Base-by-base conservation (phyloP, 1,140 invertebrate species). In the Charaxes varanes region DNA sequence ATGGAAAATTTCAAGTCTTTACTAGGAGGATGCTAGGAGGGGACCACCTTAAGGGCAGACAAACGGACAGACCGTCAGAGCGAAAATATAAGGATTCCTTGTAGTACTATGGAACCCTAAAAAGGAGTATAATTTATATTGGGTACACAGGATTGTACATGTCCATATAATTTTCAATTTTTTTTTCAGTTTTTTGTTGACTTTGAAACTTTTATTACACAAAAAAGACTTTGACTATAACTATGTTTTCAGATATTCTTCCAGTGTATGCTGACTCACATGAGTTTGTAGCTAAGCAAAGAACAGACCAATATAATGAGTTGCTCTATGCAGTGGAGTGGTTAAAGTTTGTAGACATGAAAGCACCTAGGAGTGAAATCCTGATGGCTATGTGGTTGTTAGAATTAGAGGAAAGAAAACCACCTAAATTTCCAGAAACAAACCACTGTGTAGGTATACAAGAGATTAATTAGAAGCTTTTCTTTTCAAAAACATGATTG, bases 351-450 rank as follows among this genome's bases (percentile, higher is more conserved):
- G 57, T 67, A 0, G 63, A 77, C 6, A 68, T 62, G 54, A 53
- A 56, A 5, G 58, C 60, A 2, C 69, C 65, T 0, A 41, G 67
- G 2, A 65, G 62, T 22, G 38, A 91, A 61, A 77, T 90, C 2
- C 87, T 93, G 48, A 70, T 93, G 14, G 88, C 89, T 19, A 93
- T 95, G 90, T 94, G 91, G 89, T 70, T 93, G 4, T 65, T 95
- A 8, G 90, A 93, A 62, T 69, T 60, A 47, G 78, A 79, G 15
- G 63, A 72, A 19, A 37, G 47, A 5, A 66, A 52, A 17, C 70
- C 78, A 19, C 68, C 68, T 1, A 26, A 65, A 4, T 79, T 73
- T 14, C 62, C 62, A 2, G 71, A 78, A 23, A 82, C 63, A 22
- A 67, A 68, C 28, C 74, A 48, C 34, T 64, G 44, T 55, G 77